Conservation (phyloP, 1,140 invertebrate genomes). For the Dendrolimus kikuchii region DNA sequence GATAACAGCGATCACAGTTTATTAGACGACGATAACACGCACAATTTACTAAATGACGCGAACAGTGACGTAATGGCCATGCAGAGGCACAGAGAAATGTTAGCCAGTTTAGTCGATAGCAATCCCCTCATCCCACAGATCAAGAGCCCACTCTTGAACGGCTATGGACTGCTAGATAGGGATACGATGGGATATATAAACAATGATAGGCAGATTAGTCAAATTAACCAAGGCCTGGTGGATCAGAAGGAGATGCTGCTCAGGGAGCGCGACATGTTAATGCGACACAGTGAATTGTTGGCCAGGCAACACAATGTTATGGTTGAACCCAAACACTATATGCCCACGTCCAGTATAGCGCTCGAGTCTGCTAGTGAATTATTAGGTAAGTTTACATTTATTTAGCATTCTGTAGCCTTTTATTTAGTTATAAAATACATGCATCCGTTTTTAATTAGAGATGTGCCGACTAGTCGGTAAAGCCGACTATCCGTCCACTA, state of each 20-base stretch:
- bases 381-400: conserved; percentile 46
- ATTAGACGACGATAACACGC: conserved; percentile 59
- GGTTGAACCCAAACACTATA: conserved; percentile 52
- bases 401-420: too few relatives aligned
- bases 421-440: too few relatives aligned
- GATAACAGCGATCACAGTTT: conserved; percentile 65
- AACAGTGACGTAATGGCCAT: conserved; percentile 55
- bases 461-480: too few relatives aligned
- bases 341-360: conserved; percentile 54
- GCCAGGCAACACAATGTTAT: conserved; percentile 44
- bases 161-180: conserved; percentile 52
- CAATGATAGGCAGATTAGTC: conserved; percentile 59
- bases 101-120: conserved; percentile 51
- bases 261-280: conserved; percentile 45
- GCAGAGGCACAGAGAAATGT: conserved; percentile 60
- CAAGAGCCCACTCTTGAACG: conserved; percentile 47
- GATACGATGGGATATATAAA: conserved; percentile 44
- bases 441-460: too few relatives aligned
- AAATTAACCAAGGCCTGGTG: conserved; percentile 48
- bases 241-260: conserved; percentile 55
- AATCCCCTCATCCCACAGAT: conserved; percentile 43
- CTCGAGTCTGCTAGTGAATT: conserved; percentile 62
- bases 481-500: too few relatives aligned
- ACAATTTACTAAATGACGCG: conserved; percentile 54
- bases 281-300: conserved; percentile 56